These are phyloP conservation scores for Cyprinodon diabolis DNA, from an alignment of 2,797 vertebrate species.

Conservation along the genomic window DNA sequence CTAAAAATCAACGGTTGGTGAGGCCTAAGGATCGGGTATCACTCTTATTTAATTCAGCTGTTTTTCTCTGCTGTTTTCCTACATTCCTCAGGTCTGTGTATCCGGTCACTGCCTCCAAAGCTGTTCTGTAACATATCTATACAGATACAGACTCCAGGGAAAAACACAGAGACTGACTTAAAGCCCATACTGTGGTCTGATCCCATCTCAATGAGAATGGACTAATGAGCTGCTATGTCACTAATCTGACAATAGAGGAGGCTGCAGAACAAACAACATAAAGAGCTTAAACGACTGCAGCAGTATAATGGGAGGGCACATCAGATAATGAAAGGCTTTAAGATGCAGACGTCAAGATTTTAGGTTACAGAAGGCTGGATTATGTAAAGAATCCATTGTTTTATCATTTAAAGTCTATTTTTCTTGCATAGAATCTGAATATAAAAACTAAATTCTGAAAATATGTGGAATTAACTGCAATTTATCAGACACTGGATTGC, in stretches of 20 bases:
- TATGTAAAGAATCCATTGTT: not conserved
- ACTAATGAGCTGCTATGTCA: conserved; percentile 53
- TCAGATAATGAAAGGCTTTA: conserved; percentile 9
- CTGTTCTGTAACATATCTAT: conserved; percentile 29
- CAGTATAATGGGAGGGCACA: conserved; percentile 28
- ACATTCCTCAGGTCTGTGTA: conserved; percentile 27
- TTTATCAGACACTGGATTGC: not conserved
- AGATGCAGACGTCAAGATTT: not conserved
- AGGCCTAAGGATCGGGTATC: conserved; percentile 65
- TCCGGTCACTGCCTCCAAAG: conserved; percentile 17
- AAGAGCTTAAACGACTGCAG: conserved; percentile 46
- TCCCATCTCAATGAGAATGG: conserved; percentile 66
- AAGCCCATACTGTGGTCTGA: conserved; percentile 59
- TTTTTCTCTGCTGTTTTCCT: conserved; percentile 31
- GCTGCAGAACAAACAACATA: conserved; percentile 58
- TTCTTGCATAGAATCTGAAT: not conserved
- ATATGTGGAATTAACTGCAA: not conserved
- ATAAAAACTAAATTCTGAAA: not conserved
- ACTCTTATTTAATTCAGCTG: conserved; percentile 56
- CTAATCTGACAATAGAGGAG: conserved; percentile 66
- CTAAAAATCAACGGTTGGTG: conserved; percentile 67
- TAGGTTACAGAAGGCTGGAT: not conserved
- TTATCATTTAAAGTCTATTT: not conserved
- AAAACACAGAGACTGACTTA: conserved; percentile 49
- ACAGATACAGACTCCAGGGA: conserved; percentile 37